Percentiles rank a stretch among this genome's conserved stretches.
These are phyloP conservation scores for Setipinna tenuifilis DNA, from an alignment of 2,797 vertebrate species.

Conservation along the genomic window DNA sequence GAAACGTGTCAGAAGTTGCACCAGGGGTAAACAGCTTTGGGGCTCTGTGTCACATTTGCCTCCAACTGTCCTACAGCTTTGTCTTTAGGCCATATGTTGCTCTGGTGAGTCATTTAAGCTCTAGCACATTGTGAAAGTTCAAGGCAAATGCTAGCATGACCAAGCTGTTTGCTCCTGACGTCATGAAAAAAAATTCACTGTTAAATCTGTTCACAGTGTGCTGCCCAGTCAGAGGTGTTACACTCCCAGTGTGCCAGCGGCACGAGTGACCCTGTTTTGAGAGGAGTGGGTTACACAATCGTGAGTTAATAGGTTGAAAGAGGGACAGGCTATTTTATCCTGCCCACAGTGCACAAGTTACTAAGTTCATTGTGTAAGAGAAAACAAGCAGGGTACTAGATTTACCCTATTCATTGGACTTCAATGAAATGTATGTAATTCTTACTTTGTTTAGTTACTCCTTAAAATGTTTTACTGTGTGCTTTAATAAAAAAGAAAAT, in stretches of 20 bases:
- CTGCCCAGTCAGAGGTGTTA: background rate
- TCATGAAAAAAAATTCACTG: conserved; percentile 19
- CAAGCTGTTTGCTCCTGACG: conserved; percentile 30
- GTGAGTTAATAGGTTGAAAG: conserved; percentile 44
- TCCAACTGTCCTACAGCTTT: conserved; percentile 18
- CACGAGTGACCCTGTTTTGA: conserved; percentile 26
- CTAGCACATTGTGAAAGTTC: conserved; percentile 6
- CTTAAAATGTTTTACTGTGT: too few species aligned
- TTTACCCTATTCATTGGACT: background rate
- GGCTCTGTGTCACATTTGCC: conserved; percentile 14
- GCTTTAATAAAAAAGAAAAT: background rate
- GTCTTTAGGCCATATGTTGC: conserved; percentile 54
- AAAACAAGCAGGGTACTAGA: background rate
- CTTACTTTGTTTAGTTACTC: too few species aligned
- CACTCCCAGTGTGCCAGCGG: background rate
- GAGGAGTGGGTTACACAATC: conserved; percentile 51
- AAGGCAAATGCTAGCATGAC: conserved; percentile 35
- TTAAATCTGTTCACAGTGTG: background rate
- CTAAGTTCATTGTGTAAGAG: conserved; percentile 43
- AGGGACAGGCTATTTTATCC: conserved; percentile 44
- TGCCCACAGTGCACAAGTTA: conserved; percentile 42
- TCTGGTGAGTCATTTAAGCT: conserved; percentile 20
- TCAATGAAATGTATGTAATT: too few species aligned
- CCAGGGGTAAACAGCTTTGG: conserved; percentile 33
- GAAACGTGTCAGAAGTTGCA: background rate